Base-by-base conservation (phyloP, 2,113 vertebrate genomes). In the Oreochromis aureus region DNA sequence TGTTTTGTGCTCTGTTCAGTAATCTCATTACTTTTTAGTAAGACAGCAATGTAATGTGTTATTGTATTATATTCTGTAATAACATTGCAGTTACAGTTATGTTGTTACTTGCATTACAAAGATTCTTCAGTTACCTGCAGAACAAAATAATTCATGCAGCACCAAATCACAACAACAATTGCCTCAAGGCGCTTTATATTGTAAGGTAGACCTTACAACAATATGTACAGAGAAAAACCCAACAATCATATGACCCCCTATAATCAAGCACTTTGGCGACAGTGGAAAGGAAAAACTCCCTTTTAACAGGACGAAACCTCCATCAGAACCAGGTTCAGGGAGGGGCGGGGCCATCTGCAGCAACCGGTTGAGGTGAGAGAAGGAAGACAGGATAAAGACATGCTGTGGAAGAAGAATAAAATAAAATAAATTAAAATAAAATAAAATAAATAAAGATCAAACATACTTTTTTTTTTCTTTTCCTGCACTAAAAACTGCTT, bases 321-420 rank as follows among this genome's bases (percentile, higher is more conserved):
- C 1, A 0, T 3, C n/a, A 55, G 54, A 55, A 24, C 54, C 54
- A 55, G n/a, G 10, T 10, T 55, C 54, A 55, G n/a, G 54, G n/a
- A 54, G n/a, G n/a, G n/a, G n/a, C 10, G 10, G 53, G 19, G 54
- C 54, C n/a, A 24, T 55, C 3, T 55, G 54, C 54, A 0, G n/a
- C 0, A 0, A 55, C 0, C 0, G 1, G n/a, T 55, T 4, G 54
- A 0, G 54, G 10, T 24, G 54, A 55, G 54, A 55, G n/a, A 55
- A 12, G 54, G 10, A 55, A 2, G 1, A 55, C n/a, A 55, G n/a
- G 54, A 55, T 22, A 0, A 22, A n/a, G 51, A 55, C 53, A 55
- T 22, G n/a, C 53, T 4, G 53, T 22, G 53, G 53, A 55, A 55
- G 53, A 22, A 22, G 53, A 55, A 55, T 22, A 22, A 55, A 55